Evolutionary conservation across 1,140 invertebrate genomes (phyloP).

Genomic region (Hyles vespertilio): DNA sequence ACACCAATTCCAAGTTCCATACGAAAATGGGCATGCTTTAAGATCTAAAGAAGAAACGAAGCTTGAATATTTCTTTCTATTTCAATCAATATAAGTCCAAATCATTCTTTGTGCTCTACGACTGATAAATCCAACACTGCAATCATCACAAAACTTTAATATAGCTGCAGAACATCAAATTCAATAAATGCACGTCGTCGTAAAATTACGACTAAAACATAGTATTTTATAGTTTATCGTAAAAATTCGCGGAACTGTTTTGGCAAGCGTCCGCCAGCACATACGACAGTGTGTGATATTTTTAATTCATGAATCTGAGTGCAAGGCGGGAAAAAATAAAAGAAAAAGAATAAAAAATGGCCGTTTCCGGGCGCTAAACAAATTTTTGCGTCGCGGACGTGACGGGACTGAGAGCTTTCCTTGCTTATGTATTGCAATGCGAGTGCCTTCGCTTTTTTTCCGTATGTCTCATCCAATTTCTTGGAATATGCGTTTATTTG

Average conservation of each 20-base stretch:
- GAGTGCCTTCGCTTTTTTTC: too few relatives aligned
- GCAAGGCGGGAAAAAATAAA: constrained; percentile 28
- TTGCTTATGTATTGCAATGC: not conserved
- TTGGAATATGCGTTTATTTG: too few relatives aligned
- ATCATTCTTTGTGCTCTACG: too few relatives aligned
- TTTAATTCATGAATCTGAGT: constrained; percentile 60
- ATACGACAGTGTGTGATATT: constrained; percentile 38
- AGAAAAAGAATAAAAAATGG: constrained; percentile 34
- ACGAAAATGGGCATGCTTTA: too few relatives aligned
- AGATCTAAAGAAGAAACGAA: too few relatives aligned
- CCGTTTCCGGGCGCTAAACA: constrained; percentile 50
- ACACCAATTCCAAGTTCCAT: too few relatives aligned
- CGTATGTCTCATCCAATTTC: too few relatives aligned
- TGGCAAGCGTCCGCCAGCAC: constrained; percentile 9
- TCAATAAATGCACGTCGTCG: not conserved
- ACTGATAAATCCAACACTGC: too few relatives aligned
- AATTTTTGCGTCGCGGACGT: constrained; percentile 44
- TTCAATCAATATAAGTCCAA: too few relatives aligned
- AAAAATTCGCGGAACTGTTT: constrained; percentile 21
- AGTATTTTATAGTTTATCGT: constrained; percentile 14
- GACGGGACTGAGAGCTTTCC: constrained; percentile 27
- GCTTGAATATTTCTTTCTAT: too few relatives aligned
- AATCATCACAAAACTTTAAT: not conserved
- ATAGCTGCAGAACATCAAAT: not conserved
- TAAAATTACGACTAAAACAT: constrained; percentile 9